Base-by-base conservation (phyloP, 2,888 invertebrate genomes). In the Lamproptera curius region DNA sequence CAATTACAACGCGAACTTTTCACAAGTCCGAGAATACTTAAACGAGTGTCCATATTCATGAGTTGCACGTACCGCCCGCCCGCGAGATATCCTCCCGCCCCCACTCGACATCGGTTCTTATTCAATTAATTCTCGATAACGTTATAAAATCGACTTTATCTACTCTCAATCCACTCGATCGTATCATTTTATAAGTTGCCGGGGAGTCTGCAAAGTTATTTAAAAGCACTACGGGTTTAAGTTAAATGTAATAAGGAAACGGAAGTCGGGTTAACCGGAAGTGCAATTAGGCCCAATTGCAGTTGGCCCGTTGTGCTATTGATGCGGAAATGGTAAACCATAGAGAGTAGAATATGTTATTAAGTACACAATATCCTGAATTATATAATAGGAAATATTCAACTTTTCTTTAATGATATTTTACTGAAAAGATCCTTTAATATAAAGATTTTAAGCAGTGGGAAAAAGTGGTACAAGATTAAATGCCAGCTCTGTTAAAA, bases 61-160 rank as follows among this genome's bases (percentile, higher is more conserved):
- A 78, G 63, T 54, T 16, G 33, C 14, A 55, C 44, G 46, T 41
- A 51, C 48, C 26, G 51, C 42, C 47, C 42, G 49, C 51, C 47
- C 53, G 26, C 35, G 16, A 42, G 56, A 54, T 53, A 53, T 49
- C 55, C 63, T 58, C 63, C 65, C 67, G 54, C 63, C 58, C 63
- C 65, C 67, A 65, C 65, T 67, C 67, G 69, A 68, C 67, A 65
- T 66, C 67, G 72, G 67, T 68, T 77, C 83, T 81, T 76, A 82
- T 85, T 82, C 80, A 83, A 85, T 86, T 85, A 85, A 78, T 76
- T 71, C 65, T 58, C 65, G 71, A 78, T 81, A 83, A 73, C 69
- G 65, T 54, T 51, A 52, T 51, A 50, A 52, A 61, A 57, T 65
- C 62, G 59, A 60, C 57, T 54, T 54, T 46, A 52, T 61, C 56